Evolutionary conservation across 2,797 vertebrate genomes (phyloP), one percentile per base, ranked within the genome.

Genomic region (Sphenodon punctatus): DNA sequence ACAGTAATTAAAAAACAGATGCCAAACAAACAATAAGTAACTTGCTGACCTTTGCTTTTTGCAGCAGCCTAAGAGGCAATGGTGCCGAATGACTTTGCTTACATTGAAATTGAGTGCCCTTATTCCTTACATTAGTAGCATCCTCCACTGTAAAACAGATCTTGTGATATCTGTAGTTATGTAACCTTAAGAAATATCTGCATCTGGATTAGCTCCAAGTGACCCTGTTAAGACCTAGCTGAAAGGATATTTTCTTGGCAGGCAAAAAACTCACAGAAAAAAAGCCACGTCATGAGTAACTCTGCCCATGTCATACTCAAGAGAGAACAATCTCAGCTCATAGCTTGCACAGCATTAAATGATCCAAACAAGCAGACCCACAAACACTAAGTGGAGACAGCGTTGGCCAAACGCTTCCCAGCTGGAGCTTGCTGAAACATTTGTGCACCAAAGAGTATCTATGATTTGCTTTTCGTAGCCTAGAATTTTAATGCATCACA

Each of bases 1-100:
- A 87, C 93, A 91, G 65, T 78, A 88, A 94, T 92, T 92, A 90
- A 74, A 90, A 79, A 87, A 83, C 78, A 88, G 77, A 92, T 63
- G 53, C 41, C 66, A 64, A 85, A 85, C 84, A 61, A 42, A 36
- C 42, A 69, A 32, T 68, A 72, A 71, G 32, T 36, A 68, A 6
- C 30, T 43, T 4, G 5, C 45, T 5, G 78, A 42, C 55, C 42
- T 66, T n/a, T n/a, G 17, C 19, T 78, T 60, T 58, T 41, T 53
- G 32, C 43, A 58, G 55, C 45, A 80, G 85, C 82, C 79, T 82
- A 76, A 81, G 67, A 78, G 48, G 60, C 79, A 34, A 81, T n/a
- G 46, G 75, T 56, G 34, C 17, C 71, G 87, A 78, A 87, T 55
- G 60, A 27, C 85, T 48, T 85, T 7, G 19, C 48, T 61, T 71